Conservation (phyloP, 2,888 invertebrate genomes). For the Lasioglossum pauxillum region DNA sequence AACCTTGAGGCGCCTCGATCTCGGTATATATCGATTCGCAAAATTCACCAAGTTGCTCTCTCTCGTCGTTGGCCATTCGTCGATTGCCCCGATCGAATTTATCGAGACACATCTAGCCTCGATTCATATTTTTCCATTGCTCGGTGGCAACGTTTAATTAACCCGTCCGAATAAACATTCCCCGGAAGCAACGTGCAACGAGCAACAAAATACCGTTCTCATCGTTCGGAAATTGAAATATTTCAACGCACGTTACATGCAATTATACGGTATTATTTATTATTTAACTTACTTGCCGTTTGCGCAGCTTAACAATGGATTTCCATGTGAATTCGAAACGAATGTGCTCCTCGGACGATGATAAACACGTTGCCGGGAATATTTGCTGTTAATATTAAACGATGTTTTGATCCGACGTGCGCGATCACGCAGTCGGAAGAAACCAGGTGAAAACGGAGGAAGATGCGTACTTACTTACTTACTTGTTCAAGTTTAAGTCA, state of each 20-base stretch:
- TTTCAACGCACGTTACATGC: neutral
- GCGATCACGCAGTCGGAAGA: too few species aligned
- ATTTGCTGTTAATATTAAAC: too few species aligned
- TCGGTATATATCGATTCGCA: neutral
- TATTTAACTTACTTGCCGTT: too few species aligned
- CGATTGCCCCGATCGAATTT: neutral
- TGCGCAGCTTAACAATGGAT: too few species aligned
- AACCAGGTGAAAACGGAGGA: too few species aligned
- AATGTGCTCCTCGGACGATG: too few species aligned
- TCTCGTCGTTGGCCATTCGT: neutral
- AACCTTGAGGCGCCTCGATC: neutral
- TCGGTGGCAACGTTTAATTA: conserved; percentile 11
- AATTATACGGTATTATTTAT: too few species aligned
- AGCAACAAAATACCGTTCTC: neutral
- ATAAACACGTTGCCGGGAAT: too few species aligned
- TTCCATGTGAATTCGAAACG: too few species aligned
- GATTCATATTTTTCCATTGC: conserved; percentile 4
- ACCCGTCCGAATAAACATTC: neutral
- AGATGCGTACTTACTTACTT: too few species aligned
- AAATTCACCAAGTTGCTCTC: neutral
- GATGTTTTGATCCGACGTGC: too few species aligned
- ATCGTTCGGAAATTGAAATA: neutral
- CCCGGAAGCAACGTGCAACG: neutral
- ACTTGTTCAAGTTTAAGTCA: too few species aligned
- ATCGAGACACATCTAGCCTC: neutral